Percentiles rank a stretch among this genome's conserved stretches.
Conservation (phyloP, 1,140 invertebrate species). For the Lepeophtheirus salmonis region DNA sequence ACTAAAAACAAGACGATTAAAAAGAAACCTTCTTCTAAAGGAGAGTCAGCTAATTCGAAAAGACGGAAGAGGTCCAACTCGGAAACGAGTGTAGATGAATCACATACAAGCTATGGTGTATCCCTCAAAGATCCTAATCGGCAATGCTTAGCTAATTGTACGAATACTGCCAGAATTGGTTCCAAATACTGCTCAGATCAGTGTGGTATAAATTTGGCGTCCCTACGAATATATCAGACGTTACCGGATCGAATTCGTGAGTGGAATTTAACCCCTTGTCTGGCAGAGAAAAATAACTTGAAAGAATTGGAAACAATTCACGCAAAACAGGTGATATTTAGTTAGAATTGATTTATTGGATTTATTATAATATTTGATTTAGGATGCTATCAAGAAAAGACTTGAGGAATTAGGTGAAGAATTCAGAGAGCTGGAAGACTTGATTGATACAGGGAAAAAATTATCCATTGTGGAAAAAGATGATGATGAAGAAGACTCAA, state of each 20-base stretch:
- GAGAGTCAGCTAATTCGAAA: background rate
- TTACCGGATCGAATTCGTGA: constrained; percentile 81
- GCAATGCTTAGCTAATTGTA: constrained; percentile 37
- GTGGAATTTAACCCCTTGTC: constrained; percentile 70
- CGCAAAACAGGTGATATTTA: constrained; percentile 50
- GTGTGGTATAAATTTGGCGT: constrained; percentile 74
- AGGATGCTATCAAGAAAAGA: constrained; percentile 12
- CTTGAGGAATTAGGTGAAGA: constrained; percentile 20
- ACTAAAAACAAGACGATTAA: background rate
- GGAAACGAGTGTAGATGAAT: background rate
- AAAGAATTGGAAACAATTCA: constrained; percentile 60
- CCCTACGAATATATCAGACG: constrained; percentile 35
- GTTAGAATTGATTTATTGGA: constrained; percentile 25
- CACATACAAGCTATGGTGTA: background rate
- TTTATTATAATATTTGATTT: constrained; percentile 1
- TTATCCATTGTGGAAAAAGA: constrained; percentile 39
- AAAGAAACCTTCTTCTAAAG: background rate
- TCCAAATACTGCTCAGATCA: constrained; percentile 90
- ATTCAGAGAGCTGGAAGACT: constrained; percentile 36
- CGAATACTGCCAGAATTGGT: constrained; percentile 46
- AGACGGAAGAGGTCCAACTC: background rate
- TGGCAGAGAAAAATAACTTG: constrained; percentile 67
- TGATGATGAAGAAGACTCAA: constrained; percentile 43
- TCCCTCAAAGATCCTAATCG: background rate
- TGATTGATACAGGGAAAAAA: constrained; percentile 48